Evolutionary conservation across 1,140 invertebrate species (phyloP).

Genomic region (Galleria mellonella): DNA sequence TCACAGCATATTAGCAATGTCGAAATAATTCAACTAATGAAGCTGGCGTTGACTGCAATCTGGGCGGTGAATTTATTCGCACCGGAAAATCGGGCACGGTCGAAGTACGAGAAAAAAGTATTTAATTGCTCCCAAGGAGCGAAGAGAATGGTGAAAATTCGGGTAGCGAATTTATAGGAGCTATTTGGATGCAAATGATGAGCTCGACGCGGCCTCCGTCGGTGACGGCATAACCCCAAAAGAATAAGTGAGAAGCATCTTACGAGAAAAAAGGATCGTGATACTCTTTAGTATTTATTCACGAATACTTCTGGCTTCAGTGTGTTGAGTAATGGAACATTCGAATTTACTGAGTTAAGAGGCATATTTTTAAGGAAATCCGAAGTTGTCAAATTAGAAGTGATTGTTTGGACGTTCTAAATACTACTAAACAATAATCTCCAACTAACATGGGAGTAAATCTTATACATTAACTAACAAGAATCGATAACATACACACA

Average conservation of each 20-base stretch:
- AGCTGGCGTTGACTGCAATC: slow-evolving; percentile 44
- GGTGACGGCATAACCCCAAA: slow-evolving; percentile 50
- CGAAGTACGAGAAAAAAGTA: slow-evolving; percentile 50
- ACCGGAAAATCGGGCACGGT: slow-evolving; percentile 38
- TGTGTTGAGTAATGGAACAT: background rate
- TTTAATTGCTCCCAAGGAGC: slow-evolving; percentile 67
- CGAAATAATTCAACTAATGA: slow-evolving; percentile 53
- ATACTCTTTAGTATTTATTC: slow-evolving; percentile 25
- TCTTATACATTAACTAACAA: no score
- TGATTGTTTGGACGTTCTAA: no score
- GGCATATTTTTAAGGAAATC: no score
- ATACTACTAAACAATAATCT: no score
- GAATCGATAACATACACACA: no score
- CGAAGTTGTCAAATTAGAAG: no score
- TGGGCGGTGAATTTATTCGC: slow-evolving; percentile 46
- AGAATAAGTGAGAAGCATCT: slow-evolving; percentile 66
- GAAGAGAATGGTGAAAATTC: slow-evolving; percentile 61
- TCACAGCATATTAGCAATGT: slow-evolving; percentile 8
- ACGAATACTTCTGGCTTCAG: slow-evolving; percentile 6
- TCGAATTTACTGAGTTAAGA: no score
- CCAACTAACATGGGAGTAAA: no score
- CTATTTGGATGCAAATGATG: slow-evolving; percentile 71
- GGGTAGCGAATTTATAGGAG: slow-evolving; percentile 68
- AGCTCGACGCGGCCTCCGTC: slow-evolving; percentile 45
- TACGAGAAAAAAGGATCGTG: slow-evolving; percentile 49